Conservation (phyloP, 2,888 invertebrate genomes). For the Ashinkailepas kermadecensis region DNA sequence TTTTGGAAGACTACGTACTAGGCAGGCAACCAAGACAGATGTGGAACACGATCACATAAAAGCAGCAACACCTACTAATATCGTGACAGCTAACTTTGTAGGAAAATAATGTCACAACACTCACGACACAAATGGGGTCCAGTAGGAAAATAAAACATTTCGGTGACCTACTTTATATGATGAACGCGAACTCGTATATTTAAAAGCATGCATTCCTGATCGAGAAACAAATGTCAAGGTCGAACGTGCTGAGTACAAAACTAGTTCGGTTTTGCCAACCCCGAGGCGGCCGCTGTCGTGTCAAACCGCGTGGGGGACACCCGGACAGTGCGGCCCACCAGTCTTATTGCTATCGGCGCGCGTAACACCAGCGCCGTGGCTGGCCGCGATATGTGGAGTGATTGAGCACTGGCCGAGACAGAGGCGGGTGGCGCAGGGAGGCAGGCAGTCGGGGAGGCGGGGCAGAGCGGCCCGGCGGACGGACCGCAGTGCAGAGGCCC, state of each 20-base stretch:
- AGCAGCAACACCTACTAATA: slow-evolving; percentile 3
- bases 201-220: slow-evolving; percentile 9
- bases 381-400: slow-evolving; percentile 19
- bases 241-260: slow-evolving; percentile 3
- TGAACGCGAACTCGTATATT: neutral
- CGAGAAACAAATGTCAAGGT: neutral
- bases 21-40: neutral
- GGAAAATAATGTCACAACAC: neutral
- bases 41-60: slow-evolving; percentile 1
- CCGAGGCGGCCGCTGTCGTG: neutral
- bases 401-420: slow-evolving; percentile 18
- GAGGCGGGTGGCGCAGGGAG: slow-evolving; percentile 4
- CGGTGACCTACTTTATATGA: slow-evolving; percentile 2
- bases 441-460: neutral
- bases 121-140: neutral
- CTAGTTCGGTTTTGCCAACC: neutral
- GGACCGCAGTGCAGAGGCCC: slow-evolving; percentile 28
- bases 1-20: slow-evolving; percentile 19
- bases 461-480: neutral
- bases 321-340: neutral
- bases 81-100: slow-evolving; percentile 1
- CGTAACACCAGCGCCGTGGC: neutral
- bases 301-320: too few species aligned
- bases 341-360: neutral
- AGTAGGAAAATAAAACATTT: neutral